phyloP scores from a whole-genome alignment of 2,113 vertebrate species.

The Lepus americanus region DNA sequence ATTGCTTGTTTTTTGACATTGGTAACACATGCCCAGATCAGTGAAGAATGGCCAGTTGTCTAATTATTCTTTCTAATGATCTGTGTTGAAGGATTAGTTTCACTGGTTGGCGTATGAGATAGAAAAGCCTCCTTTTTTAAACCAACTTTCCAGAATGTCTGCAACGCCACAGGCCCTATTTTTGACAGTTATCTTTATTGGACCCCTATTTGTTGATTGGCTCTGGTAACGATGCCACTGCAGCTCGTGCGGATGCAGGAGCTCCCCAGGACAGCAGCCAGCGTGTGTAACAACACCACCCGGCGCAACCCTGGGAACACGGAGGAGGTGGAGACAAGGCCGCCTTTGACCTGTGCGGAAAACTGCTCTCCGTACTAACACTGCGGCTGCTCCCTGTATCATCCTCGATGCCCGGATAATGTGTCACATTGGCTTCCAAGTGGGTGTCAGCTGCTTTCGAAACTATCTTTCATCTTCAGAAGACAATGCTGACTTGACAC shows the following conservation, averaged over 20 bases:
- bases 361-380: accelerated
- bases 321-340: neutral
- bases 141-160: neutral
- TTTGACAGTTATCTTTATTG: neutral
- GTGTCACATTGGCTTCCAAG: neutral
- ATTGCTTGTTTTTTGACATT: slow-evolving; percentile 25
- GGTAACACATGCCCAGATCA: neutral
- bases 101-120: neutral
- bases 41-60: neutral
- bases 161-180: neutral
- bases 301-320: neutral
- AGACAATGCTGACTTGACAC: neutral
- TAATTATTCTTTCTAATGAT: neutral
- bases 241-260: neutral
- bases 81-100: neutral
- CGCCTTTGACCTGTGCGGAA: neutral
- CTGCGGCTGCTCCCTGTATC: accelerated
- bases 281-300: neutral
- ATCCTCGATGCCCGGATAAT: neutral
- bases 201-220: neutral
- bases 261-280: neutral
- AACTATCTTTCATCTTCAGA: neutral
- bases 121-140: neutral
- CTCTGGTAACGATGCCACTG: accelerated
- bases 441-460: neutral